Evolutionary conservation across 2,113 vertebrate genomes (phyloP), one percentile per base, ranked within the genome.

Genomic region (Lophius piscatorius): DNA sequence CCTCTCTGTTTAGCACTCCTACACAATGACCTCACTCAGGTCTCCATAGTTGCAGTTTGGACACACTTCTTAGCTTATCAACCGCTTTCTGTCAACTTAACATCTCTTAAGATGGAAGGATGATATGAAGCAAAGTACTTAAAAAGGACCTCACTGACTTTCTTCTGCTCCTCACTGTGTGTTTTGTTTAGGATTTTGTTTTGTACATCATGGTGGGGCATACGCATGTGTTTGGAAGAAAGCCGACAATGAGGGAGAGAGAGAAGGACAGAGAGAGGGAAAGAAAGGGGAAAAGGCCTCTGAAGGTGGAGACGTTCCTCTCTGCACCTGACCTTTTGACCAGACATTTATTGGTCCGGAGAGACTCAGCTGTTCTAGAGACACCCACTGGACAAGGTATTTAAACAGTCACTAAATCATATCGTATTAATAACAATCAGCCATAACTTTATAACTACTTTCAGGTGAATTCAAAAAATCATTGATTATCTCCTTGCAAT

Each of bases 131-230:
- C 48, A 11, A 42, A 31, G 38, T 59, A 69, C 77, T 76, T 59
- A 17, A 31, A 71, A 74, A 83, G 86, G 86, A 89, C 87, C 82
- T 78, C 81, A 83, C 86, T 76, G 81, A 78, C 60, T 69, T 34
- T 68, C 48, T 31, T 52, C 48, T 45, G 29, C 58, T 80, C 51
- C 57, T 44, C 50, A 17, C 39, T 63, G 52, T 78, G 52, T 86
- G 63, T 52, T 78, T 67, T 63, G 52, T 81, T 33, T 78, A 97
- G 95, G 95, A 96, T 74, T 96, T 97, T 88, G 92, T 97, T 82
- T 90, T 97, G 82, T 95, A 97, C 45, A 94, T 95, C 74, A 95
- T 97, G 94, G 86, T 90, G 9, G 88, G 93, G 28, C 93, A 93
- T 70, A 94, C 90, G 31, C 95, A 97, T 65, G 86, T 96, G 52